Evolutionary conservation across 1,140 invertebrate genomes (phyloP), one percentile per base, ranked within the genome.

Genomic region (Colletes gigas): DNA sequence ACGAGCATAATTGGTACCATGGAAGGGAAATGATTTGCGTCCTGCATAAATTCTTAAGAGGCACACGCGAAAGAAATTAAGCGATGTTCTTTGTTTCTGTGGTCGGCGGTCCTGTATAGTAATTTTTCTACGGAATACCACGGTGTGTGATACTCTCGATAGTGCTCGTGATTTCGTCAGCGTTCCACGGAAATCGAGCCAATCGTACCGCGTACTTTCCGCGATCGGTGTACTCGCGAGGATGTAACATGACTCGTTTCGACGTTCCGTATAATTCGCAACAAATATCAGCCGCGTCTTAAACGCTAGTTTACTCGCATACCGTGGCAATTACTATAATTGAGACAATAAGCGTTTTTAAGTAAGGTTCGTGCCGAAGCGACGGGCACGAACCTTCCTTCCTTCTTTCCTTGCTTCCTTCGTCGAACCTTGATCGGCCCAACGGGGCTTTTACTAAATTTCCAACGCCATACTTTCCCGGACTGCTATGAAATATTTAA

Each of bases 291-390:
- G 87, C 74, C 71, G 66, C 69, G 81, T 85, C 76, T 88, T 88
- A 88, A 91, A 91, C 83, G 89, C 77, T 87, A 87, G 85, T 89
- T 91, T 89, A 89, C 88, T 82, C 87, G 88, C 84, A 88, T 85
- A 84, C 86, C 71, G 82, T 80, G 78, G 81, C 89, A 85, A 91
- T 89, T 89, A 89, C 89, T 84, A 84, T 89, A 88, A 89, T 90
- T 73, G 67, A 75, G 78, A 50, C 68, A 74, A 69, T 57, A 82
- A 82, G 86, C 85, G 80, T 87, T 88, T 85, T 87, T 86, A 84
- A 88, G 87, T 83, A 83, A 88, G 75, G 52, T 88, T 86, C 79
- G 76, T 83, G 81, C 62, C 70, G n/a, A 12, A 17, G 54, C 30
- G 12, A 44, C 68, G 15, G 15, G 7, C 54, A 57, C 39, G 54